Evolutionary conservation across 2,888 invertebrate genomes (phyloP).

Genomic region (Philaethria dido): DNA sequence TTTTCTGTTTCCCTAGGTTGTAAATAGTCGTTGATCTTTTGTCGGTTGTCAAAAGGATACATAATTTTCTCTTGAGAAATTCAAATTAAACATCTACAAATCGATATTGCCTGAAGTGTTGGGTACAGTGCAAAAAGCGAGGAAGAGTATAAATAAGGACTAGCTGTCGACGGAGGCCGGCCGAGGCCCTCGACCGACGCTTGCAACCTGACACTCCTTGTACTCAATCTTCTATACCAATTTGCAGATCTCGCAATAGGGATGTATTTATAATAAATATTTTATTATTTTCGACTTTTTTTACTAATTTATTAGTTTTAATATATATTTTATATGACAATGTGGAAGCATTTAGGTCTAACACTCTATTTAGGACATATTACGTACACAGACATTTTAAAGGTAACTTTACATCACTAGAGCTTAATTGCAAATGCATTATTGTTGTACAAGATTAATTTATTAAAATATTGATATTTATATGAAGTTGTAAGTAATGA

Average conservation of each 20-base stretch:
- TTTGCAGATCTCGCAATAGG: slow-evolving; percentile 64
- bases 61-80: slow-evolving; percentile 37
- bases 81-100: slow-evolving; percentile 43
- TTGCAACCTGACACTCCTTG: slow-evolving; percentile 76
- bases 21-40: slow-evolving; percentile 13
- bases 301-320: neutral
- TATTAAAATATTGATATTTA: slow-evolving; percentile 15
- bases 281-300: neutral
- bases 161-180: slow-evolving; percentile 54
- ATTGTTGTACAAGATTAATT: neutral
- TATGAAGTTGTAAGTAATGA: slow-evolving; percentile 18
- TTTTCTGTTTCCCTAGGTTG: too few species aligned
- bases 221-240: slow-evolving; percentile 76
- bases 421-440: neutral
- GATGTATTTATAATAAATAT: slow-evolving; percentile 49
- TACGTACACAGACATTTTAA: neutral
- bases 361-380: too few species aligned
- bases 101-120: slow-evolving; percentile 42
- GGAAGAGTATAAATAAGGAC: slow-evolving; percentile 48
- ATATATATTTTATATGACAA: neutral
- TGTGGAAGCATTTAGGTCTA: neutral
- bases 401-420: neutral
- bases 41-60: slow-evolving; percentile 33
- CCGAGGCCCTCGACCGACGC: slow-evolving; percentile 60
- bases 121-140: slow-evolving; percentile 48